Evolutionary conservation across 2,797 vertebrate species (phyloP), one percentile per base, ranked within the genome.

Genomic region (Enteromius unitaeniatus): DNA sequence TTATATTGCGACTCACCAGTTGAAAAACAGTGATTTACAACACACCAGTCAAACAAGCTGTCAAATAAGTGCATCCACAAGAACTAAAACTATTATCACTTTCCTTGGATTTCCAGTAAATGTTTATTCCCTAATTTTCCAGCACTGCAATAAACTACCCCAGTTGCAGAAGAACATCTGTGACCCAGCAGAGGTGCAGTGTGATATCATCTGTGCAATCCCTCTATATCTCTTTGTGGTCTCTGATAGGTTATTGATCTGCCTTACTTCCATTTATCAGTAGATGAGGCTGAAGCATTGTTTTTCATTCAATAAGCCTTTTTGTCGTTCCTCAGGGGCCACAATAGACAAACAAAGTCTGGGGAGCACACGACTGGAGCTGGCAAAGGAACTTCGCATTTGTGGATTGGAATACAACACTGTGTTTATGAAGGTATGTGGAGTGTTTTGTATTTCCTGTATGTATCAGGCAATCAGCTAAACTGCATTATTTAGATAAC

Each of bases 301-400:
- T 68, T 58, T 58, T 75, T 80, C 47, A 47, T 68, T 80, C 40
- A 74, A 58, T 76, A 58, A 58, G 15, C 64, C 13, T 75, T 40
- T 37, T 58, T 84, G 79, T 45, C 78, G 60, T 65, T 85, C 90
- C 53, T 86, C 77, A 93, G 90, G 90, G 53, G 88, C 86, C 42
- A 81, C 87, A 78, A 88, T 31, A 47, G 23, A 85, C 84, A 86
- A 87, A 87, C 58, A 81, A 67, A 73, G 21, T 76, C 53, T 60
- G n/a, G 79, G 15, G n/a, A 65, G 73, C 37, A 76, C 28, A 70
- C 26, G 67, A 21, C 65, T 26, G 64, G 8, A 77, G 65, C 26
- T 31, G 8, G 14, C 15, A 45, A 75, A 26, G 58, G 7, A 45
- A 78, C 14, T 17, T 2, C 17, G 37, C 34, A 37, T 60, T 77